Conservation (phyloP, 2,113 vertebrate species). For the Toxotes chatareus region DNA sequence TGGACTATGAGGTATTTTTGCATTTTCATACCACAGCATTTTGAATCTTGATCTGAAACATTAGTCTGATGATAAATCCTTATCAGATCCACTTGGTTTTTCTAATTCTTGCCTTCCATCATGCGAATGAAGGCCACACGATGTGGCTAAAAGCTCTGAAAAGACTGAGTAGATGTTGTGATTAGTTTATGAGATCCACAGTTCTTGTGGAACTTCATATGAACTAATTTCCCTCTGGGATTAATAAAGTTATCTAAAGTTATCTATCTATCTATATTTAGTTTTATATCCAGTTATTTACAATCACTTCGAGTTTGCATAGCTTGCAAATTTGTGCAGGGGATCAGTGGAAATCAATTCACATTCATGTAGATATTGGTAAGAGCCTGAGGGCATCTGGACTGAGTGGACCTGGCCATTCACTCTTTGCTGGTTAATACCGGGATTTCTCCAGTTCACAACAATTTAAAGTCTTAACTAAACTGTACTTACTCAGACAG, state of each 20-base stretch:
- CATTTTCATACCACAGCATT: not conserved
- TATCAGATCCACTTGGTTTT: not conserved
- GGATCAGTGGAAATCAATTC: not conserved
- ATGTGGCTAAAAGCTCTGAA: not conserved
- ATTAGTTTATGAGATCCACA: not conserved
- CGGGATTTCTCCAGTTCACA: not conserved
- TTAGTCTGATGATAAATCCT: not conserved
- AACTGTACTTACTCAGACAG: slow-evolving; percentile 79
- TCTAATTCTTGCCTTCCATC: not conserved
- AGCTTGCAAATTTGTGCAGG: not conserved
- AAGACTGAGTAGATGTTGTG: not conserved
- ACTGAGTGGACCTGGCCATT: not conserved
- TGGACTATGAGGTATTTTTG: not conserved
- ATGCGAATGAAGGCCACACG: not conserved
- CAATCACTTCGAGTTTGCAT: not conserved
- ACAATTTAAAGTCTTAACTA: not conserved
- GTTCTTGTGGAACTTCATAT: not conserved
- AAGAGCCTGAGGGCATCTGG: not conserved
- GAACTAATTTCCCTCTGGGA: no score
- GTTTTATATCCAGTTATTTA: not conserved
- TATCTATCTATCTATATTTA: no score
- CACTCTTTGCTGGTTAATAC: not conserved
- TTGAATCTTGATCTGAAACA: not conserved
- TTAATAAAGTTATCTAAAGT: no score
- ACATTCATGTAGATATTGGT: not conserved